Evolutionary conservation across 2,797 vertebrate genomes (phyloP).

Genomic region (Tokudaia muenninki): DNA sequence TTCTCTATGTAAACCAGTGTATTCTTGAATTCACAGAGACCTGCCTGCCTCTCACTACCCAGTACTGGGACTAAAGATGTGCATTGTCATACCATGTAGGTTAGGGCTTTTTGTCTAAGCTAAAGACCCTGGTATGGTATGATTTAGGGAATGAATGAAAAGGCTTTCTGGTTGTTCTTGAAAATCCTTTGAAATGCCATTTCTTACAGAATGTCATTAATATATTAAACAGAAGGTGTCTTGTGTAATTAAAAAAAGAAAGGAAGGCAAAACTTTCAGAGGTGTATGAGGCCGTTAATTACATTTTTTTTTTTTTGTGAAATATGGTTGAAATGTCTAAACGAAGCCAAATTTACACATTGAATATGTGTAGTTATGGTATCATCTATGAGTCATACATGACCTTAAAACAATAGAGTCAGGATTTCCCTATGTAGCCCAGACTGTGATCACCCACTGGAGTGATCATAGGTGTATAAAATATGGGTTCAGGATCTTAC

Average conservation of each 20-base stretch:
- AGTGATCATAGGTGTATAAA: background rate
- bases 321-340: background rate
- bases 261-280: background rate
- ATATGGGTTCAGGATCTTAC: background rate
- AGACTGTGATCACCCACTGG: background rate
- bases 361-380: background rate
- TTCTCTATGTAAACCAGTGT: background rate
- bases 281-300: background rate
- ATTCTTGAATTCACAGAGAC: background rate
- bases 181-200: background rate
- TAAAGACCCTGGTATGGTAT: background rate
- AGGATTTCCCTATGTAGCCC: background rate
- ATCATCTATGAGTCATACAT: background rate
- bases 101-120: too few species aligned
- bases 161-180: background rate
- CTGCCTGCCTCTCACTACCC: background rate
- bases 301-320: background rate
- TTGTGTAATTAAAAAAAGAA: background rate
- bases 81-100: fast-evolving
- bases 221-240: background rate
- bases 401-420: background rate
- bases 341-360: background rate
- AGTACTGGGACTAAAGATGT: background rate
- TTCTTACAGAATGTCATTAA: background rate
- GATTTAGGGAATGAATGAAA: background rate